Evolutionary conservation across 2,113 vertebrate species (phyloP).

Genomic region (Amazona guildingii): DNA sequence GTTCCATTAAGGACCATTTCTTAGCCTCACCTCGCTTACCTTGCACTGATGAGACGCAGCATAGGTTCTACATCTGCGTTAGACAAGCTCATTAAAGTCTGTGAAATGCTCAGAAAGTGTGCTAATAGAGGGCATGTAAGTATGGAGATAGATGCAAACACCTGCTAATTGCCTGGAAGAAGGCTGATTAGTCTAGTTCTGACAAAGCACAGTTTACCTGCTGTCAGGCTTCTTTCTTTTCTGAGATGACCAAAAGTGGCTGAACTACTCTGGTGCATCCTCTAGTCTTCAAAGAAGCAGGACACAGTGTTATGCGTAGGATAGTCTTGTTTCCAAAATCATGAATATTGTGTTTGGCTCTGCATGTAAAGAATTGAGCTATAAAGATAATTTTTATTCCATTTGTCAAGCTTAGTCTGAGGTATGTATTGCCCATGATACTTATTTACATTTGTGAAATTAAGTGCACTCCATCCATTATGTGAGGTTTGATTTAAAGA

Average conservation of each 20-base stretch:
- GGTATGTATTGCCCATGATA: not conserved
- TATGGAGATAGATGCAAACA: not conserved
- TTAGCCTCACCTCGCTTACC: not conserved
- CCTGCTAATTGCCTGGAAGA: not conserved
- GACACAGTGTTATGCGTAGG: not conserved
- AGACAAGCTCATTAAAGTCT: constrained; percentile 24
- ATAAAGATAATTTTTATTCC: not conserved
- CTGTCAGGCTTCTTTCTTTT: not conserved
- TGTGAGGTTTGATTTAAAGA: constrained; percentile 14
- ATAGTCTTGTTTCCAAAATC: not conserved
- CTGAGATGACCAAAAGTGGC: not conserved
- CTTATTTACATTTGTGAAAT: not conserved
- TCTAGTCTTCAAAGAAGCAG: not conserved
- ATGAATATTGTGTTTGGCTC: not conserved
- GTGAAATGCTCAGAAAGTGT: not conserved
- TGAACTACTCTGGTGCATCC: not conserved
- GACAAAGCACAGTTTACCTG: not conserved
- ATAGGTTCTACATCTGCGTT: not conserved
- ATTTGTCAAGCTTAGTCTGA: not conserved
- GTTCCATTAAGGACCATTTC: not conserved
- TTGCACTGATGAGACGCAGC: not conserved
- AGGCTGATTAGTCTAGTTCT: not conserved
- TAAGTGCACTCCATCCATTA: not conserved
- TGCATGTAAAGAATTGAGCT: not conserved
- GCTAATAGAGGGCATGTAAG: constrained; percentile 1